Evolutionary conservation across 2,797 vertebrate genomes (phyloP).

Genomic region (Chiloscyllium punctatum): DNA sequence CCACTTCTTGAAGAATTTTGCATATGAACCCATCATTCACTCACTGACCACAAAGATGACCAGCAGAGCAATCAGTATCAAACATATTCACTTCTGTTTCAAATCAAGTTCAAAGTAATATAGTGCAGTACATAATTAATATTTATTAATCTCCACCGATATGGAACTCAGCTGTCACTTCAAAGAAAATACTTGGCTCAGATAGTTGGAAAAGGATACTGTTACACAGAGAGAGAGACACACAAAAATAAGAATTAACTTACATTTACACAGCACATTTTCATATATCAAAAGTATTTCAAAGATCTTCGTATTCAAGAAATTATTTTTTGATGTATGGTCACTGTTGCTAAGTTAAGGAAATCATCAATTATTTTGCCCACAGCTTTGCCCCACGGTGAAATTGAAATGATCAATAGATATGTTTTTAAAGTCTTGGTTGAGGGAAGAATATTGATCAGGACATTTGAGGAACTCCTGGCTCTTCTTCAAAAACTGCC

Average conservation of each 20-base stretch:
- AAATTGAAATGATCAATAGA: neutral
- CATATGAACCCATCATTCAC: neutral
- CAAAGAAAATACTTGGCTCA: neutral
- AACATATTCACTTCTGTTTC: neutral
- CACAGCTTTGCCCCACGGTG: neutral
- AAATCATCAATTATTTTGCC: neutral
- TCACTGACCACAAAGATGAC: neutral
- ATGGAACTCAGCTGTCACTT: neutral
- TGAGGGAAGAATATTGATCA: neutral
- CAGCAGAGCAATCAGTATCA: neutral
- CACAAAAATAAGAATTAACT: neutral
- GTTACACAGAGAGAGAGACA: no score
- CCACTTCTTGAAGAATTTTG: neutral
- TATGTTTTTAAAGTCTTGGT: neutral
- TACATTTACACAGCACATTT: neutral
- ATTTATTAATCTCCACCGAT: neutral
- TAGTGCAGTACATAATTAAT: neutral
- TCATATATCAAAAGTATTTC: neutral
- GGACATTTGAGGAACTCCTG: neutral
- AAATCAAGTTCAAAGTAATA: neutral
- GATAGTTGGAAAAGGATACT: neutral
- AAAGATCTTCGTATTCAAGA: neutral
- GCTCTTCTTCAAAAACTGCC: neutral
- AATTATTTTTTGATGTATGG: neutral
- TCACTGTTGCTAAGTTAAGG: neutral